Evolutionary conservation across 2,797 vertebrate species (phyloP).

Genomic region (Lagodon rhomboides): DNA sequence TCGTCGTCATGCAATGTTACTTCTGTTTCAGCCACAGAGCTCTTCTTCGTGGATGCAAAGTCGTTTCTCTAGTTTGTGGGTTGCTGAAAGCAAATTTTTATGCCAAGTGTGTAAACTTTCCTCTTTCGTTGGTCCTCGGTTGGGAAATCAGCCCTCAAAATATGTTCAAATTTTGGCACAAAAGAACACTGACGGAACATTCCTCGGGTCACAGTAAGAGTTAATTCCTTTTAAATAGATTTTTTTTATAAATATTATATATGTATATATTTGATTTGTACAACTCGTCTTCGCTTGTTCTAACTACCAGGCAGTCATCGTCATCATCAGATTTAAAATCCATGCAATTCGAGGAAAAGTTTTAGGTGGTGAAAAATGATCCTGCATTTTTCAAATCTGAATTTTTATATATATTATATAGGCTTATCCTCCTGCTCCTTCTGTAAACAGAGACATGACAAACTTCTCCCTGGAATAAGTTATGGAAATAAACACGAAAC

Average conservation of each 20-base stretch:
- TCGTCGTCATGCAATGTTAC: constrained; percentile 18
- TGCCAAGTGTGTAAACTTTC: constrained; percentile 38
- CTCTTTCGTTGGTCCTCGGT: constrained; percentile 35
- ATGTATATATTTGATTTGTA: constrained; percentile 13
- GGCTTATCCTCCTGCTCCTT: constrained; percentile 7
- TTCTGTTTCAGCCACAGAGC: not conserved
- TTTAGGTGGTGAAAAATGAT: constrained; percentile 31
- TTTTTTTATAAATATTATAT: constrained; percentile 19
- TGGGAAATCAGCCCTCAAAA: constrained; percentile 53
- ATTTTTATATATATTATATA: not conserved
- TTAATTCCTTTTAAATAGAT: constrained; percentile 31
- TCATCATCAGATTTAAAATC: constrained; percentile 1
- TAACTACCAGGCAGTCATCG: not conserved
- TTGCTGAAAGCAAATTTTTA: constrained; percentile 6
- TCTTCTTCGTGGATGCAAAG: not conserved
- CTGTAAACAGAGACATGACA: not conserved
- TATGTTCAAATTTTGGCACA: constrained; percentile 60
- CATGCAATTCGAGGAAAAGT: not conserved
- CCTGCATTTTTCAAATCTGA: constrained; percentile 29
- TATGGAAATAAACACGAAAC: not conserved
- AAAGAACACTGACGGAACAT: constrained; percentile 56
- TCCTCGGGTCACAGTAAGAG: constrained; percentile 53
- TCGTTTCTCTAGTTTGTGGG: not conserved
- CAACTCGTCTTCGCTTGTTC: not conserved
- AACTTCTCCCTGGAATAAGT: constrained; percentile 16